Evolutionary conservation across 2,113 vertebrate species (phyloP).

Genomic region (Mobula birostris): DNA sequence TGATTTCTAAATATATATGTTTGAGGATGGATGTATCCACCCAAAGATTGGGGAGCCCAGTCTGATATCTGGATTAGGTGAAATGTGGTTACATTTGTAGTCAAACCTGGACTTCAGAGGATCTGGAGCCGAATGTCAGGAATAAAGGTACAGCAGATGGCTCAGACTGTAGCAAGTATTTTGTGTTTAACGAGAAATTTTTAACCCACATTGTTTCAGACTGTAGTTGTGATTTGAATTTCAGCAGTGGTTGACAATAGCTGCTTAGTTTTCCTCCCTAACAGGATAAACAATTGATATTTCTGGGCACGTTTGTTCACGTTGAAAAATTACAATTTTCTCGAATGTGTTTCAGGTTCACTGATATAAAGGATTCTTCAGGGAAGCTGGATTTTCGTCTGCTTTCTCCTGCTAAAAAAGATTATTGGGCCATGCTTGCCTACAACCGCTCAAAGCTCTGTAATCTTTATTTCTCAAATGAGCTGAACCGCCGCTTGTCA

Average conservation of each 20-base stretch:
- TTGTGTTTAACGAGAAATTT: too few relatives aligned
- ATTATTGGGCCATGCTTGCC: conserved; percentile 92
- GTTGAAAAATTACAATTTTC: too few relatives aligned
- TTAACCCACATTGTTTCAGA: neutral
- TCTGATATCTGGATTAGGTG: neutral
- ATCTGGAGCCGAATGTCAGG: neutral
- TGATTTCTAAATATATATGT: too few relatives aligned
- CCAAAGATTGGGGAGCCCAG: neutral
- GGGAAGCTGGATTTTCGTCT: conserved; percentile 75
- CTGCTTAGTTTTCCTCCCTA: neutral
- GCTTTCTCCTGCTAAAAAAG: conserved; percentile 73
- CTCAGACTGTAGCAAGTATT: too few relatives aligned
- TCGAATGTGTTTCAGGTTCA: conserved; percentile 67
- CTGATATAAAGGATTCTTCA: conserved; percentile 72
- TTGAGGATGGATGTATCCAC: neutral
- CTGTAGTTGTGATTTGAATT: neutral
- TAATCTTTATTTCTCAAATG: conserved; percentile 83
- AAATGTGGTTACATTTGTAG: neutral
- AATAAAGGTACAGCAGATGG: neutral
- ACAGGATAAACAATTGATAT: neutral
- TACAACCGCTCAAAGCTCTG: conserved; percentile 96
- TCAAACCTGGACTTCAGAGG: neutral
- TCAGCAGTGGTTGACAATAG: neutral
- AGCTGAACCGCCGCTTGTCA: conserved; percentile 83
- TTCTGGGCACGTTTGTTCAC: neutral